Evolutionary conservation across 2,888 invertebrate genomes (phyloP).

Genomic region (Marronus borbonicus): DNA sequence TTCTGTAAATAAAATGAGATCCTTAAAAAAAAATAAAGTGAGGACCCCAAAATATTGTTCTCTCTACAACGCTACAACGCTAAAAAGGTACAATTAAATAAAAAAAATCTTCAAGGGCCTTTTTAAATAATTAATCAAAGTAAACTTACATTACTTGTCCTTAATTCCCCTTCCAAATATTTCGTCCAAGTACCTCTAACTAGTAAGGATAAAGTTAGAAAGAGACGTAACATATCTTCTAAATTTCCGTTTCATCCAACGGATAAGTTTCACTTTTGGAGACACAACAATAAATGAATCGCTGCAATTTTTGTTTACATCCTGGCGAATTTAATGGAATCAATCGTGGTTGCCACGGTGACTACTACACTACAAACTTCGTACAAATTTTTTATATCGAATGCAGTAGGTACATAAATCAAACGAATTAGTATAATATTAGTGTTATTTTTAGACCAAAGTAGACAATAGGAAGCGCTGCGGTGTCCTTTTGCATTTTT

Average conservation of each 20-base stretch:
- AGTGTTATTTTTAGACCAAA: too few species aligned
- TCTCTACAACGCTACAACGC: too few species aligned
- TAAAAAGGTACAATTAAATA: conserved; percentile 1
- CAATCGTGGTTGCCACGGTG: conserved; percentile 24
- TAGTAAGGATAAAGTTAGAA: conserved; percentile 12
- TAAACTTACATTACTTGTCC: conserved; percentile 74
- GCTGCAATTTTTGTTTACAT: conserved; percentile 41
- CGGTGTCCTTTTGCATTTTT: too few species aligned
- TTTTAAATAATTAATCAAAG: conserved; percentile 26
- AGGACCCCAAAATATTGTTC: not conserved
- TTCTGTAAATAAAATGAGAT: conserved; percentile 73
- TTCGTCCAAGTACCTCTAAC: conserved; percentile 63
- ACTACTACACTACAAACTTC: conserved; percentile 37
- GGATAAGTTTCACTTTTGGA: not conserved
- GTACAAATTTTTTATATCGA: not conserved
- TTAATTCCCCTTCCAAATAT: conserved; percentile 77
- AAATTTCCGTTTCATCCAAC: not conserved
- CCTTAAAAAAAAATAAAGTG: conserved; percentile 30
- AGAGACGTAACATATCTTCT: conserved; percentile 13
- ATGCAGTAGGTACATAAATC: not conserved
- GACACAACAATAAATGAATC: conserved; percentile 21
- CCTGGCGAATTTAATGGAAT: conserved; percentile 15
- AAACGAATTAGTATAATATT: not conserved
- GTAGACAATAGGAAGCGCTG: too few species aligned
- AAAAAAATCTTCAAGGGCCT: not conserved